Evolutionary conservation across 2,113 vertebrate species (phyloP).

Genomic region (Odobenus rosmarus): DNA sequence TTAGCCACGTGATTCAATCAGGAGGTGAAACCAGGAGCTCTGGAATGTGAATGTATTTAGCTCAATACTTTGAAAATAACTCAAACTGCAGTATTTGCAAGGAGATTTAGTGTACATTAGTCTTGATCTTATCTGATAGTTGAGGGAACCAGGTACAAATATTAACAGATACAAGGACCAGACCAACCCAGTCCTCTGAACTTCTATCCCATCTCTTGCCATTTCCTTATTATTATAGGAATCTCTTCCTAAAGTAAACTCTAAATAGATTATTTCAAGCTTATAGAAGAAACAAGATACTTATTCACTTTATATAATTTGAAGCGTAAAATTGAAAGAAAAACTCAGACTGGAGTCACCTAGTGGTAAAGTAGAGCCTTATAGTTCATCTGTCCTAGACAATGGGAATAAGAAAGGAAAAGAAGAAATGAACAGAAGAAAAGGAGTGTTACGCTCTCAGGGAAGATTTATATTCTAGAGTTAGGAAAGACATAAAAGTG

Average conservation of each 20-base stretch:
- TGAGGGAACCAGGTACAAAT: neutral
- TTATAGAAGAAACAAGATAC: neutral
- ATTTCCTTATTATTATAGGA: neutral
- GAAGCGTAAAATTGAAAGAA: neutral
- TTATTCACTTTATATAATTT: constrained; percentile 33
- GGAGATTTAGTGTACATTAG: neutral
- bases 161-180: neutral
- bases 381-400: neutral
- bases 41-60: neutral
- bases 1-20: neutral
- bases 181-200: neutral
- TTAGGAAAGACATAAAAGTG: neutral
- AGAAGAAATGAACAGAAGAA: neutral
- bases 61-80: constrained; percentile 19
- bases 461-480: neutral
- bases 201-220: neutral
- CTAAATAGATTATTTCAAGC: neutral
- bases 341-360: neutral
- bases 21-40: neutral
- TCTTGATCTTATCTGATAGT: neutral
- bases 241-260: constrained; percentile 5
- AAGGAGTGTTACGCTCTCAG: neutral
- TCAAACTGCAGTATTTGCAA: neutral
- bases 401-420: neutral
- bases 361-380: neutral